phyloP scores from a whole-genome alignment of 2,888 invertebrate species.

The Agrotis puta region DNA sequence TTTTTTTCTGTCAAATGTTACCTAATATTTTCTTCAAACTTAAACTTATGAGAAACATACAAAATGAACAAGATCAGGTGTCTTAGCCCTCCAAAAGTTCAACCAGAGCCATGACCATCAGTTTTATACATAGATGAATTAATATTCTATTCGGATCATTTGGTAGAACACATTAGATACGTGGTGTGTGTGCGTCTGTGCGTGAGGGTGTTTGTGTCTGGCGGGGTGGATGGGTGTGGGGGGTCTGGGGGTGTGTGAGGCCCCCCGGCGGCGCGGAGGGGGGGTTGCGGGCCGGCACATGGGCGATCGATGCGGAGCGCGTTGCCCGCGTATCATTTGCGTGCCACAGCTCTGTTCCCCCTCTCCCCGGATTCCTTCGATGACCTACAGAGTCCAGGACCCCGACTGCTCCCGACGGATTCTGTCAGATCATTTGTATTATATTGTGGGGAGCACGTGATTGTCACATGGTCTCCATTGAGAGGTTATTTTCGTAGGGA shows the following conservation, averaged over 20 bases:
- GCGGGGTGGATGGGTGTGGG: constrained; percentile 63
- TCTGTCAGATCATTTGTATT: constrained; percentile 55
- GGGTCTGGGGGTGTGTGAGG: constrained; percentile 67
- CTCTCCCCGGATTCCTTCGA: constrained; percentile 71
- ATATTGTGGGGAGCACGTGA: constrained; percentile 64
- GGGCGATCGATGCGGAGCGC: constrained; percentile 88
- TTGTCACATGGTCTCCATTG: constrained; percentile 63
- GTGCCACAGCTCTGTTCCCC: constrained; percentile 79
- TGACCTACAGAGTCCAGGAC: constrained; percentile 72
- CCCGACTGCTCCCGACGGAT: constrained; percentile 37
- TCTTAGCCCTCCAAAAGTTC: background rate
- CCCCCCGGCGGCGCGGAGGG: constrained; percentile 63
- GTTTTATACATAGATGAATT: constrained; percentile 70
- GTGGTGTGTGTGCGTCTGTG: constrained; percentile 80
- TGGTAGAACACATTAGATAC: constrained; percentile 88
- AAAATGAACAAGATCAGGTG: background rate
- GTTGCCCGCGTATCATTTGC: constrained; percentile 87
- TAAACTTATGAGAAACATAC: constrained; percentile 4
- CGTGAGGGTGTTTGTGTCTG: constrained; percentile 81
- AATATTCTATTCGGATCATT: constrained; percentile 87
- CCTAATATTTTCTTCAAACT: constrained; percentile 2
- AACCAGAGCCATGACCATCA: constrained; percentile 42
- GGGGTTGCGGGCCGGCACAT: constrained; percentile 76
- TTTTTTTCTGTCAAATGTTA: background rate
- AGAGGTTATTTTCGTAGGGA: constrained; percentile 54